Evolutionary conservation across 2,888 invertebrate genomes (phyloP).

Genomic region (Euplexia lucipara): DNA sequence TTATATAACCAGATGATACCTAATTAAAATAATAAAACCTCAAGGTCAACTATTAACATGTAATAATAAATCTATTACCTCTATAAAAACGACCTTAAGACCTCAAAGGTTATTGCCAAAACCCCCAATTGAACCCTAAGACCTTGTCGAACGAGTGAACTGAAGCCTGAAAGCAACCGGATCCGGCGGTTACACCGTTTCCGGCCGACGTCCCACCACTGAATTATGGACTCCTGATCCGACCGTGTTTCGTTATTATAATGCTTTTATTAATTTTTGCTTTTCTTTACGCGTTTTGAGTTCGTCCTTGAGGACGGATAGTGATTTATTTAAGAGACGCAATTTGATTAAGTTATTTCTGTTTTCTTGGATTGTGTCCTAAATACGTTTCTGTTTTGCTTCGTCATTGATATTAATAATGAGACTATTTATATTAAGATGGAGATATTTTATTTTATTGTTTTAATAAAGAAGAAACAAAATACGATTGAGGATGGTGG

Average conservation of each 20-base stretch:
- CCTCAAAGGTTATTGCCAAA: slow-evolving; percentile 26
- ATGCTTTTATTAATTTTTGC: slow-evolving; percentile 66
- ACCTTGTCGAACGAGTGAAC: slow-evolving; percentile 51
- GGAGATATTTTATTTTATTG: not conserved
- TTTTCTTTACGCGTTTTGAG: slow-evolving; percentile 46
- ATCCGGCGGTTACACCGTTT: slow-evolving; percentile 77
- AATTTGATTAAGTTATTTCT: slow-evolving; percentile 12
- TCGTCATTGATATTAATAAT: not conserved
- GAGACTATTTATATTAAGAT: not conserved
- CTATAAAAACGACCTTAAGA: slow-evolving; percentile 1
- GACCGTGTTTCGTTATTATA: slow-evolving; percentile 72
- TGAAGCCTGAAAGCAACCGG: slow-evolving; percentile 68
- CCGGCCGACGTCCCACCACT: slow-evolving; percentile 75
- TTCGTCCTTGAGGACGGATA: slow-evolving; percentile 33
- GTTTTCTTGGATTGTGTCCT: not conserved
- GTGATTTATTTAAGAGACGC: slow-evolving; percentile 41
- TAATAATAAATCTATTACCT: slow-evolving; percentile 6
- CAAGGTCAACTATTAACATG: not conserved
- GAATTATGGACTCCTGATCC: slow-evolving; percentile 75
- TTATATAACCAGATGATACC: no score
- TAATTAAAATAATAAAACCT: no score
- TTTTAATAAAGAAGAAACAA: not conserved
- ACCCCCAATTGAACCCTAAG: slow-evolving; percentile 60
- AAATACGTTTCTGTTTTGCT: not conserved
- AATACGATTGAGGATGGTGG: not conserved